A percentile compares a stretch with the other conserved stretches of the same genome.
Evolutionary conservation across 2,113 vertebrate species (phyloP).

Genomic region (Turnix velox): DNA sequence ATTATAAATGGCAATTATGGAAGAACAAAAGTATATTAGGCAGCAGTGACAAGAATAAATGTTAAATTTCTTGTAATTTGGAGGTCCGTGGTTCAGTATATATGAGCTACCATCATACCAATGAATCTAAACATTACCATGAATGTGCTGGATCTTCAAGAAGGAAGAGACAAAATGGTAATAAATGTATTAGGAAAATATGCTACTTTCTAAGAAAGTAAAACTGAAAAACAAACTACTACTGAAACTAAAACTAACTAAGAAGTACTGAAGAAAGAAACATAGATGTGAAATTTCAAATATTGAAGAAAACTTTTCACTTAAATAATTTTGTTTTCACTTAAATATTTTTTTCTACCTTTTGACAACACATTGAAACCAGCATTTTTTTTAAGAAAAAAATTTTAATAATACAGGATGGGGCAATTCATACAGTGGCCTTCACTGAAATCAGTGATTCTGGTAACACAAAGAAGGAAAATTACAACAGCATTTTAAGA

Average conservation of each 20-base stretch:
- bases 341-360: neutral
- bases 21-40: neutral
- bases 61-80: neutral
- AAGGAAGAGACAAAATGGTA: neutral
- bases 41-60: neutral
- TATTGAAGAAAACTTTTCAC: neutral
- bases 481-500: neutral
- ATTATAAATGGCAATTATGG: constrained; percentile 1
- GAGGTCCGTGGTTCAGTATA: neutral
- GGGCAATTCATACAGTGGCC: neutral
- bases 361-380: neutral
- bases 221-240: neutral
- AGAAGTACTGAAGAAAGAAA: neutral
- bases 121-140: neutral
- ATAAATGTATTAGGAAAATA: neutral
- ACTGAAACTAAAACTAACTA: neutral
- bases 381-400: neutral
- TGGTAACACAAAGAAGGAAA: neutral
- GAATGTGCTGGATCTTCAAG: neutral
- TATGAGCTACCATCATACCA: neutral
- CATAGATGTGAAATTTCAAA: neutral
- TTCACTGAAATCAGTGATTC: neutral
- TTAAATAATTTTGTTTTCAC: neutral
- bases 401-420: neutral
- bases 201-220: neutral